A percentile compares a stretch with the other conserved stretches of the same genome.
These are phyloP conservation scores for Lepidochitona cinerea DNA, from an alignment of 2,888 invertebrate species.

Conservation along the genomic window DNA sequence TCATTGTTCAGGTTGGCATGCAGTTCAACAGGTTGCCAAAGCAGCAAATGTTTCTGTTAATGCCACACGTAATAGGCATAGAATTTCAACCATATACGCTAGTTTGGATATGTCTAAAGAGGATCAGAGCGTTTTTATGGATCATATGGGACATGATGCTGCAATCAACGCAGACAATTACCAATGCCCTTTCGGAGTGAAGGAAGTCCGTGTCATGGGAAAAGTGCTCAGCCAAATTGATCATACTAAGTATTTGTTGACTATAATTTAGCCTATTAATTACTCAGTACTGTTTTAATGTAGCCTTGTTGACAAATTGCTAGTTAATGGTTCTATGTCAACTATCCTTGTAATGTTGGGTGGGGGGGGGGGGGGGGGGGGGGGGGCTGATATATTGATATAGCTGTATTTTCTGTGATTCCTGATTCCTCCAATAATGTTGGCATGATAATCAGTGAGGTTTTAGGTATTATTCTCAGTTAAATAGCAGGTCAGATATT, in stretches of 20 bases:
- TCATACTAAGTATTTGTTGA: neutral
- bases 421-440: too few relatives aligned
- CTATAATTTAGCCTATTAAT: too few relatives aligned
- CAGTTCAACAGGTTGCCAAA: conserved; percentile 8
- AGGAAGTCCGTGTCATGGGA: conserved; percentile 29
- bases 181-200: conserved; percentile 31
- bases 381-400: too few relatives aligned
- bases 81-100: conserved; percentile 30
- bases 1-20: conserved; percentile 18
- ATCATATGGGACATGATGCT: conserved; percentile 31
- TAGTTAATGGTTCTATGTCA: too few relatives aligned
- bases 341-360: too few relatives aligned
- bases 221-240: conserved; percentile 20
- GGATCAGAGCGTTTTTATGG: conserved; percentile 23
- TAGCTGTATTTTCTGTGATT: too few relatives aligned
- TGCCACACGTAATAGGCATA: conserved; percentile 30
- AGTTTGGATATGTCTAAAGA: conserved; percentile 27
- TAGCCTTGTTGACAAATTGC: too few relatives aligned
- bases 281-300: too few relatives aligned
- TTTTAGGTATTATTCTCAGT: too few relatives aligned
- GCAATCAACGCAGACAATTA: conserved; percentile 35
- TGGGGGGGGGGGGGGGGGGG: too few relatives aligned
- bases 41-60: conserved; percentile 16
- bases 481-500: too few relatives aligned
- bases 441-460: too few relatives aligned